These are phyloP conservation scores for Belonocnema kinseyi DNA, from an alignment of 1,140 invertebrate genomes.

Conservation along the genomic window DNA sequence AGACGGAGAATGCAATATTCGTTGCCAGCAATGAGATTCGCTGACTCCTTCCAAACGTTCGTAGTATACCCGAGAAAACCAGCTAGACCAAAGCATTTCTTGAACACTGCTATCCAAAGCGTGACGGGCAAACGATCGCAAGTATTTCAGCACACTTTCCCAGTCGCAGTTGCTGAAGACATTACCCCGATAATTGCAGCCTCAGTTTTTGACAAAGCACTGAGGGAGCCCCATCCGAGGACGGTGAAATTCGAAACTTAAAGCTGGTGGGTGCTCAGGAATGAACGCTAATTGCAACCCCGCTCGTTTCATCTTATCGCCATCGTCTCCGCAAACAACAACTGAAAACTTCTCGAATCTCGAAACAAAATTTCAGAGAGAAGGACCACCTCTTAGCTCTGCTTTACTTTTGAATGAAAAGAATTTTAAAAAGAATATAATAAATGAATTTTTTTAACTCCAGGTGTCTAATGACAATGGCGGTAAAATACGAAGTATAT, in stretches of 20 bases:
- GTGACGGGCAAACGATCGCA: constrained; percentile 21
- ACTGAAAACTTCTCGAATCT: not conserved
- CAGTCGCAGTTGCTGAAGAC: constrained; percentile 1
- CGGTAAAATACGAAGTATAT: no score
- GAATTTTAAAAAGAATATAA: no score
- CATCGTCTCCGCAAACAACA: not conserved
- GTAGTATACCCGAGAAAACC: not conserved
- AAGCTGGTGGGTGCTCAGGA: not conserved
- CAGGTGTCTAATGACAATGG: no score
- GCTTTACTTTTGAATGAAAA: no score
- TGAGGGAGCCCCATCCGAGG: not conserved
- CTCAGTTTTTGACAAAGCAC: constrained; percentile 15
- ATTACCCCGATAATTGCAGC: constrained; percentile 28
- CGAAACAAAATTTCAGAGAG: no score
- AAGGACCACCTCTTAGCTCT: no score
- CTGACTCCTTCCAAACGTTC: constrained; percentile 13
- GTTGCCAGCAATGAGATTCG: not conserved
- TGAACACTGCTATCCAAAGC: constrained; percentile 22
- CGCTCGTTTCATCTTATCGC: not conserved
- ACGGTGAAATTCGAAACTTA: constrained; percentile 14
- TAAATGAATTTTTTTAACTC: no score
- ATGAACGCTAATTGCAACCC: constrained; percentile 23
- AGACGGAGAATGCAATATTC: constrained; percentile 10
- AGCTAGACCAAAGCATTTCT: not conserved
- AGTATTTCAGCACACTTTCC: constrained; percentile 18